Evolutionary conservation across 2,888 invertebrate species (phyloP), one percentile per base, ranked within the genome.

Genomic region (Drosophila austrosaltans): DNA sequence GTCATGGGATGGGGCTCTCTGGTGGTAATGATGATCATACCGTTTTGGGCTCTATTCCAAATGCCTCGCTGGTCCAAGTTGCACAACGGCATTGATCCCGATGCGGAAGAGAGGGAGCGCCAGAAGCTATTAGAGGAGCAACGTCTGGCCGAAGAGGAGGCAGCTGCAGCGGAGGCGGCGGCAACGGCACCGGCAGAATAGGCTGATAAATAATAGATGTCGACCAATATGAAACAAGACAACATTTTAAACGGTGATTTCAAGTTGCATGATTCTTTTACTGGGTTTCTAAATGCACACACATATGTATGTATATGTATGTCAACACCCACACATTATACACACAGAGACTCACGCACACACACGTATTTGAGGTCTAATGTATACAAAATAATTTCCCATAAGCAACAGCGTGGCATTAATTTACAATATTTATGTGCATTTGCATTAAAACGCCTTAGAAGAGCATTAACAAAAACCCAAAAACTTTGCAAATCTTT

Each of bases 181-280:
- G 16, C 16, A 16, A 16, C 16, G 16, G 16, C 16, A 16, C 16
- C 16, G 16, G 16, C 16, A 16, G 16, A 16, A 16, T 16, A 53
- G 12, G 53, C 53, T 3, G 22, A 65, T 6, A 44, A 8, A 12
- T 48, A 28, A n/a, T 16, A 16, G 1, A 30, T 7, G 28, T 12
- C 12, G 20, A 0, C 12, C 6, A 57, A 3, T 25, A 60, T 12
- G 6, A 40, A 2, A 61, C 6, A 53, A 6, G 30, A 25, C 25
- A 8, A 39, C 30, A 48, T 42, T 63, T 71, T 64, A 70, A 78
- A 76, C 82, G 89, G 82, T 87, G 89, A 82, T 87, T 89, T 89
- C 76, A 30, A 0, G 48, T 48, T 48, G 12, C 7, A 64, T 36
- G 25, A 65, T 53, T 54, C 63, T 63, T 81, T 69, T 60, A 82